Evolutionary conservation across 2,113 vertebrate genomes (phyloP).

Genomic region (Riparia riparia): DNA sequence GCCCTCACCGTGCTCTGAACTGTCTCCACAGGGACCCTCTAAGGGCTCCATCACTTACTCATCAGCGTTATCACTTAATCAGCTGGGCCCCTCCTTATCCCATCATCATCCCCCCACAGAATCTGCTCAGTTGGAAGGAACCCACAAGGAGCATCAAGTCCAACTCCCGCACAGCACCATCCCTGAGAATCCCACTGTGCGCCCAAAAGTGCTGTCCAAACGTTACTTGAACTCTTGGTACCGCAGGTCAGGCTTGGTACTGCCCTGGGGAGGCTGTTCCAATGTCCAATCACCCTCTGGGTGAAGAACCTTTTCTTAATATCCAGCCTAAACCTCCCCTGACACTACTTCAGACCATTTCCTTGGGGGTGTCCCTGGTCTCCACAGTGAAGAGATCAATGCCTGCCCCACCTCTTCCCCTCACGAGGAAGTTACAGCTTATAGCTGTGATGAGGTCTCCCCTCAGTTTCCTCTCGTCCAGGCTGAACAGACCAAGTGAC

Average conservation of each 20-base stretch:
- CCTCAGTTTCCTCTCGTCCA: not conserved
- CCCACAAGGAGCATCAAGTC: not conserved
- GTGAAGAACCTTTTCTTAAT: not conserved
- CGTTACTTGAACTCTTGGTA: not conserved
- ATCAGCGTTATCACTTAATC: not conserved
- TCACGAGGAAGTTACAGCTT: not conserved
- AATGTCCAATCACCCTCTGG: not conserved
- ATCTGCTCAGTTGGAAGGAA: not conserved
- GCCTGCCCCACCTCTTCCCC: not conserved
- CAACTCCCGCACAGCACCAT: not conserved
- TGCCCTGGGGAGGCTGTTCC: not conserved
- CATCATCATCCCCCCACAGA: not conserved
- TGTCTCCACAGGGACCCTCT: not conserved
- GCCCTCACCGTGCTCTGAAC: rapidly evolving
- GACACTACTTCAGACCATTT: not conserved
- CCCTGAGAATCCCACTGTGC: not conserved
- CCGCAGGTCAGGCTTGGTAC: too few species aligned
- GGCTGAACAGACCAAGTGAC: not conserved
- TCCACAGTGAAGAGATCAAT: not conserved
- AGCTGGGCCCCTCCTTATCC: not conserved
- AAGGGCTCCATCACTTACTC: not conserved
- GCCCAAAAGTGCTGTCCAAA: not conserved
- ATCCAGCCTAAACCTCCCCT: not conserved
- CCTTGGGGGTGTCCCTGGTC: not conserved
- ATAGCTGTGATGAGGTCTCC: not conserved